Conservation (phyloP, 2,113 vertebrate species). For the Variabilichromis moorii region DNA sequence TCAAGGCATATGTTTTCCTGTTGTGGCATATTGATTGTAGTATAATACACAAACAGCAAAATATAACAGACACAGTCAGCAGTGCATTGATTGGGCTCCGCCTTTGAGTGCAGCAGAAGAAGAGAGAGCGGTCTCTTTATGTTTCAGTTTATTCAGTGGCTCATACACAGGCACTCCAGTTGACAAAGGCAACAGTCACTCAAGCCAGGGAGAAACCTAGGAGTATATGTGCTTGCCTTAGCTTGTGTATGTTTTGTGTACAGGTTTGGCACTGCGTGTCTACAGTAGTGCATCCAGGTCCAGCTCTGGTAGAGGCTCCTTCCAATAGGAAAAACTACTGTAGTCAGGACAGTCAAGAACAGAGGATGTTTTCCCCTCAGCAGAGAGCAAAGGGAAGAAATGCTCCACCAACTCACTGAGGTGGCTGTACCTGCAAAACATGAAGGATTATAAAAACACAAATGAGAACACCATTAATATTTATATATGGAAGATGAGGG, state of each 20-base stretch:
- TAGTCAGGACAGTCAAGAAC: slow-evolving; percentile 76
- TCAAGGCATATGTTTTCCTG: not conserved
- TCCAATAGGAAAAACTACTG: slow-evolving; percentile 81
- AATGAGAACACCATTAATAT: not conserved
- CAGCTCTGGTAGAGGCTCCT: slow-evolving; percentile 64
- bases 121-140: not conserved
- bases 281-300: slow-evolving; percentile 59
- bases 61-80: not conserved
- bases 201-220: not conserved
- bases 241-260: not conserved
- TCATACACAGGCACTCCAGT: not conserved
- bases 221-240: not conserved
- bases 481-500: not conserved
- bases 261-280: not conserved
- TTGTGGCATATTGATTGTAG: not conserved
- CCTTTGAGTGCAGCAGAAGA: not conserved
- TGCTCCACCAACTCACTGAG: slow-evolving; percentile 84
- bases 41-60: not conserved
- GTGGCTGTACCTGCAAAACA: slow-evolving; percentile 73
- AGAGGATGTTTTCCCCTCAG: not conserved
- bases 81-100: not conserved
- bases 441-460: not conserved
- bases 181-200: not conserved
- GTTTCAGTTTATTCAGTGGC: not conserved
- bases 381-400: slow-evolving; percentile 78